Conservation (phyloP, 1,140 invertebrate genomes). For the Diabrotica undecimpunctata region DNA sequence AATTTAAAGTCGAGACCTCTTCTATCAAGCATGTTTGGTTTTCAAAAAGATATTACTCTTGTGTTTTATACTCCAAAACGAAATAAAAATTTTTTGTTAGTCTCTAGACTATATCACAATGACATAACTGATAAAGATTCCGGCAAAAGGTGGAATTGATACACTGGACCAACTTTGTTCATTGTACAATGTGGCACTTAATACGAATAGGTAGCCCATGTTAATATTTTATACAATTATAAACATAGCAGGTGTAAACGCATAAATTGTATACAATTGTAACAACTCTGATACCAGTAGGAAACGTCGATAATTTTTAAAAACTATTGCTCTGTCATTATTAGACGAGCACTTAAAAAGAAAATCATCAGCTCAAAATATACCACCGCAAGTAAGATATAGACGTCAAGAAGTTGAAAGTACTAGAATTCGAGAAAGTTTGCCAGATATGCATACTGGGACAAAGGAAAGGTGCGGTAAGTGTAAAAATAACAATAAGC, state of each 20-base stretch:
- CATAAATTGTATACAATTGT: background rate
- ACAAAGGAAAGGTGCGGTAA: no score
- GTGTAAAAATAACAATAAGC: no score
- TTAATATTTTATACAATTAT: constrained; percentile 5
- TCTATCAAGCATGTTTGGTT: constrained; percentile 30
- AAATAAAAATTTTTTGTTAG: constrained; percentile 36
- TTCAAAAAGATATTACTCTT: constrained; percentile 19
- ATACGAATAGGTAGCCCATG: constrained; percentile 15
- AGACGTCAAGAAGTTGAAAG: no score
- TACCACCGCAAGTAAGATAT: background rate
- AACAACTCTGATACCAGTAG: background rate
- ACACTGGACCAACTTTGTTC: no score
- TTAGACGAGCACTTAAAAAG: background rate
- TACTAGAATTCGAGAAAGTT: background rate
- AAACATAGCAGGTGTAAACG: background rate
- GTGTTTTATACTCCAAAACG: constrained; percentile 39
- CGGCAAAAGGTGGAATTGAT: constrained; percentile 22
- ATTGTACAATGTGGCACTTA: constrained; percentile 14
- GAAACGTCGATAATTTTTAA: background rate
- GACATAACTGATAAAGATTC: constrained; percentile 31
- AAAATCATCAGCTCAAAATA: background rate
- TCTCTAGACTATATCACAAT: constrained; percentile 40
- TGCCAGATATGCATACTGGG: background rate
- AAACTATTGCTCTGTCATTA: background rate
- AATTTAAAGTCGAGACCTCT: background rate